phyloP scores from a whole-genome alignment of 2,113 vertebrate genomes.

The Piaya cayana region DNA sequence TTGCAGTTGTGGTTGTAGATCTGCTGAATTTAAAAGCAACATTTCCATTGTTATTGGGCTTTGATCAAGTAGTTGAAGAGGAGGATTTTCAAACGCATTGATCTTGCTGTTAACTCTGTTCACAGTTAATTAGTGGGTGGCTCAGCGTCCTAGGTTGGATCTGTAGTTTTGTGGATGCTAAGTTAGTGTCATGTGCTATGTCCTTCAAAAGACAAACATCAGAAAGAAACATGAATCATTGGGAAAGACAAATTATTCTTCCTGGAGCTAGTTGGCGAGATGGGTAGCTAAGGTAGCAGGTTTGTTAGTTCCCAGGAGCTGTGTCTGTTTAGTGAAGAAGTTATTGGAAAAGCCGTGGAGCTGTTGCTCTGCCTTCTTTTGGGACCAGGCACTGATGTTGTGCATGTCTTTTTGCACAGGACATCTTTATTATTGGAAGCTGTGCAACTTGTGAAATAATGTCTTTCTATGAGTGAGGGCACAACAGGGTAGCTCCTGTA shows the following conservation, averaged over 20 bases:
- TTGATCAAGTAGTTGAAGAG: neutral
- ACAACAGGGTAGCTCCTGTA: neutral
- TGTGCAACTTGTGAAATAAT: neutral
- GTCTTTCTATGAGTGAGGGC: neutral
- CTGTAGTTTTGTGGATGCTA: neutral
- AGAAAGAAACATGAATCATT: neutral
- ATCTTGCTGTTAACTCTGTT: neutral
- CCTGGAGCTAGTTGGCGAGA: neutral
- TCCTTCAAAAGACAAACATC: neutral
- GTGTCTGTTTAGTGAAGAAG: neutral
- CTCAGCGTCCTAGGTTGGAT: neutral
- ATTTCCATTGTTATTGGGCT: neutral
- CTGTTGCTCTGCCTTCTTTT: neutral
- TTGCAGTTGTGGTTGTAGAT: neutral
- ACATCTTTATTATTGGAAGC: neutral
- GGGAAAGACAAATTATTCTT: neutral
- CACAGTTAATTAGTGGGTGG: neutral
- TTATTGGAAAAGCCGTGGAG: neutral
- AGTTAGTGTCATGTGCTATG: neutral
- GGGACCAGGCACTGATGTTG: too few species aligned
- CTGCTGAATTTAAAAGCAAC: neutral
- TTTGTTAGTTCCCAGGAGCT: neutral
- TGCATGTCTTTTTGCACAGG: neutral
- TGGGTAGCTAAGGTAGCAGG: neutral
- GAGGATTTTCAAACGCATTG: neutral